These are phyloP conservation scores for Vulpes lagopus DNA, from an alignment of 2,113 vertebrate species.

Conservation along the genomic window DNA sequence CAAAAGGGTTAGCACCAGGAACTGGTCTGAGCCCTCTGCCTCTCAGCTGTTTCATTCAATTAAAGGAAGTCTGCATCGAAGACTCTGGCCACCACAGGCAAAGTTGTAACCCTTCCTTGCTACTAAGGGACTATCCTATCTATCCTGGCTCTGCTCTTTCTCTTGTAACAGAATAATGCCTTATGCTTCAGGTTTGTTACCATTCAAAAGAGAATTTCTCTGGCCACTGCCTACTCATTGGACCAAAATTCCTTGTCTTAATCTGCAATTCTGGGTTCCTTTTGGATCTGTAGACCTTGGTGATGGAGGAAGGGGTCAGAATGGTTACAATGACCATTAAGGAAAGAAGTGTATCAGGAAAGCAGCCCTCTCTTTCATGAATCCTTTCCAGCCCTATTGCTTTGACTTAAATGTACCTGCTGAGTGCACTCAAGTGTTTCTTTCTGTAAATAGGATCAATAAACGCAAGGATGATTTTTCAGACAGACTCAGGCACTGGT, in stretches of 20 bases:
- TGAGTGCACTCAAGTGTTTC: background rate
- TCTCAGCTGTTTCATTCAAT: background rate
- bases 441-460: background rate
- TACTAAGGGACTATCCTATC: background rate
- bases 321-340: background rate
- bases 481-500: background rate
- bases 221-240: background rate
- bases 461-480: conserved; percentile 3
- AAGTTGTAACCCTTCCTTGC: background rate
- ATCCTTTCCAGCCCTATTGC: background rate
- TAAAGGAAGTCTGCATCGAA: background rate
- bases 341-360: background rate
- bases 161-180: background rate
- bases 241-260: background rate
- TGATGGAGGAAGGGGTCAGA: too few species aligned
- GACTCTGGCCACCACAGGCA: background rate
- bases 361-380: background rate
- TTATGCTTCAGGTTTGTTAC: background rate
- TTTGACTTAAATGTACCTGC: conserved; percentile 2
- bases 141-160: background rate
- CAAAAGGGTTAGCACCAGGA: background rate
- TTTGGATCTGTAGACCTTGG: background rate
- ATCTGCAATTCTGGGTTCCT: conserved; percentile 4
- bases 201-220: background rate
- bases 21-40: background rate